A percentile compares a stretch with the other conserved stretches of the same genome.
Evolutionary conservation across 1,140 invertebrate genomes (phyloP).

Genomic region (Mylabris phalerata): DNA sequence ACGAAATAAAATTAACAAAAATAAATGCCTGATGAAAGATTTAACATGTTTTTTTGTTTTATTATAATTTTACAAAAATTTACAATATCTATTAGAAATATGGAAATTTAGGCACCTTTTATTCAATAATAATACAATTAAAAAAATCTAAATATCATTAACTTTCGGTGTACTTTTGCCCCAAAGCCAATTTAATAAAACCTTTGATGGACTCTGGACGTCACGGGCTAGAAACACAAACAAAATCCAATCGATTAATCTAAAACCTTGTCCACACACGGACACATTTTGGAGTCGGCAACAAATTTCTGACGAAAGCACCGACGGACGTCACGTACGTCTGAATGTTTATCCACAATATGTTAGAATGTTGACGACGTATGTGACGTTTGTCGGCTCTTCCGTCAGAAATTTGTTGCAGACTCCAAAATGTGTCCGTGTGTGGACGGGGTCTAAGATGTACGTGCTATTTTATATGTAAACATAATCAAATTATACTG

Average conservation of each 20-base stretch:
- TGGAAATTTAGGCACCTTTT: conserved; percentile 11
- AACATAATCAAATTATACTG: background rate
- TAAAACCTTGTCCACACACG: no score
- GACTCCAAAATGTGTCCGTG: no score
- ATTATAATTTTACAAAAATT: conserved; percentile 12
- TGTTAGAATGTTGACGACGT: no score
- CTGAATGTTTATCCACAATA: no score
- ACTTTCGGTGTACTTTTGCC: conserved; percentile 47
- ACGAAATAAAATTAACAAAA: no score
- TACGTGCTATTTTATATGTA: background rate
- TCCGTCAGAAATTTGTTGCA: no score
- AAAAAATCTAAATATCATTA: conserved; percentile 33
- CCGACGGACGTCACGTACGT: no score
- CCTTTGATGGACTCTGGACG: conserved; percentile 66
- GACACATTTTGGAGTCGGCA: no score
- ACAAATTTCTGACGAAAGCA: no score
- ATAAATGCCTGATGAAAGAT: background rate
- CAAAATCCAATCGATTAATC: conserved; percentile 4
- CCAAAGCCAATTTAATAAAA: conserved; percentile 70
- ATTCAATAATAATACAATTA: no score
- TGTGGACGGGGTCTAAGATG: no score
- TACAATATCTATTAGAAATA: background rate
- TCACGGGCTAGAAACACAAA: conserved; percentile 57
- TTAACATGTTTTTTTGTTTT: conserved; percentile 5
- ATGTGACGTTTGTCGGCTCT: no score